Conservation (phyloP, 1,140 invertebrate genomes). For the Drosophila athabasca region DNA sequence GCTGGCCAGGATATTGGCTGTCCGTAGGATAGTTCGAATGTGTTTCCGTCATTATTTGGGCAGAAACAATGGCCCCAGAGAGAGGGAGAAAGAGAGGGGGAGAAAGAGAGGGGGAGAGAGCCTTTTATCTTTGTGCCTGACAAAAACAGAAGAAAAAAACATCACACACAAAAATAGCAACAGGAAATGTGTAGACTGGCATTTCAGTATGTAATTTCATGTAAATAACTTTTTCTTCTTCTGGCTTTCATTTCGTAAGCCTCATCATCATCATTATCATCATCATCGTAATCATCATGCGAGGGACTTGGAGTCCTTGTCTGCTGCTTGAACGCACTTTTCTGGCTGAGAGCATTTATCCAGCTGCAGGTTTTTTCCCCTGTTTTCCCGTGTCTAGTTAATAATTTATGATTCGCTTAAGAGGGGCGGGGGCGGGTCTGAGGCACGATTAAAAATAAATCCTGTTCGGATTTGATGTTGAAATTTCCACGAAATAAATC, state of each 20-base stretch:
- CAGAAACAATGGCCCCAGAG: conserved; percentile 16
- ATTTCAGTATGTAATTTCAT: conserved; percentile 40
- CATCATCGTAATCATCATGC: conserved; percentile 29
- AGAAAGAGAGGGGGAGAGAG: background rate
- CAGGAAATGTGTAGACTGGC: conserved; percentile 35
- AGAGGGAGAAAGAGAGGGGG: too few species aligned
- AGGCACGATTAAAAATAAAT: conserved; percentile 31
- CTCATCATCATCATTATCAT: conserved; percentile 31
- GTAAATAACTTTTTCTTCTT: conserved; percentile 38
- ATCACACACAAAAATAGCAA: conserved; percentile 31
- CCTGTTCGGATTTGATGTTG: background rate
- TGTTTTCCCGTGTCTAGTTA: conserved; percentile 40
- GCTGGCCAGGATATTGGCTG: conserved; percentile 38
- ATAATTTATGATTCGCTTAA: conserved; percentile 61
- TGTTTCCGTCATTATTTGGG: conserved; percentile 43
- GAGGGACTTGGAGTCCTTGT: conserved; percentile 14
- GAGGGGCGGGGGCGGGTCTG: conserved; percentile 13
- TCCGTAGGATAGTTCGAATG: conserved; percentile 24
- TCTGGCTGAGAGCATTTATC: conserved; percentile 62
- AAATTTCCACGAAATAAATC: conserved; percentile 10
- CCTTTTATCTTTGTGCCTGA: conserved; percentile 16
- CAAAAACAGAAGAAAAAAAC: conserved; percentile 4
- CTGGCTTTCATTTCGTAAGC: conserved; percentile 45
- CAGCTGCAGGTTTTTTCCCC: conserved; percentile 43
- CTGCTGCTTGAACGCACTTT: conserved; percentile 49